These are phyloP conservation scores for Clarias batrachus DNA, from an alignment of 2,113 vertebrate species.

Conservation along the genomic window DNA sequence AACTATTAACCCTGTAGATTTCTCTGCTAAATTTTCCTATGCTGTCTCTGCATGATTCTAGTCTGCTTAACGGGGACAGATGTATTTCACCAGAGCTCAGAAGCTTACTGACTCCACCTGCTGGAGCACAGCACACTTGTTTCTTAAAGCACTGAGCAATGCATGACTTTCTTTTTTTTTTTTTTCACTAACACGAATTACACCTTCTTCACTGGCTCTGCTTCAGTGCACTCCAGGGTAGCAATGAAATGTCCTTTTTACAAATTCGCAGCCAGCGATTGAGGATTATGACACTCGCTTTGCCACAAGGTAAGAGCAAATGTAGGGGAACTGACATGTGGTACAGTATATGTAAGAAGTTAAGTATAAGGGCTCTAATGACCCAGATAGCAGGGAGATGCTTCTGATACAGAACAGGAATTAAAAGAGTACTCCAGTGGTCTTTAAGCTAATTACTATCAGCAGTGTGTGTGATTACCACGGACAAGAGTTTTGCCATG, in stretches of 20 bases:
- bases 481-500: neutral
- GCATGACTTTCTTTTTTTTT: neutral
- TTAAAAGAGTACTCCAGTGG: slow-evolving; percentile 16
- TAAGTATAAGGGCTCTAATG: slow-evolving; percentile 19
- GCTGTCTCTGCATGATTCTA: slow-evolving; percentile 14
- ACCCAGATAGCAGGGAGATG: slow-evolving; percentile 15
- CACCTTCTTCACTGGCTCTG: slow-evolving; percentile 6
- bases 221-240: slow-evolving; percentile 14
- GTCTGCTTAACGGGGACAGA: slow-evolving; percentile 14
- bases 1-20: neutral
- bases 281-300: slow-evolving; percentile 91
- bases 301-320: slow-evolving; percentile 87
- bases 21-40: neutral
- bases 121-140: slow-evolving; percentile 43
- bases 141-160: slow-evolving; percentile 11
- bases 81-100: neutral
- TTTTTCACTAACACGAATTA: slow-evolving; percentile 2
- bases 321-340: slow-evolving; percentile 31
- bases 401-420: slow-evolving; percentile 40
- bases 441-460: neutral
- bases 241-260: slow-evolving; percentile 46
- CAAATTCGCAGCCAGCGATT: slow-evolving; percentile 75
- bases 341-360: slow-evolving; percentile 13
- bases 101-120: slow-evolving; percentile 62
- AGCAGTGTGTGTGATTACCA: slow-evolving; percentile 40